Evolutionary conservation across 2,888 invertebrate genomes (phyloP).

Genomic region (Pogonocherus hispidulus): DNA sequence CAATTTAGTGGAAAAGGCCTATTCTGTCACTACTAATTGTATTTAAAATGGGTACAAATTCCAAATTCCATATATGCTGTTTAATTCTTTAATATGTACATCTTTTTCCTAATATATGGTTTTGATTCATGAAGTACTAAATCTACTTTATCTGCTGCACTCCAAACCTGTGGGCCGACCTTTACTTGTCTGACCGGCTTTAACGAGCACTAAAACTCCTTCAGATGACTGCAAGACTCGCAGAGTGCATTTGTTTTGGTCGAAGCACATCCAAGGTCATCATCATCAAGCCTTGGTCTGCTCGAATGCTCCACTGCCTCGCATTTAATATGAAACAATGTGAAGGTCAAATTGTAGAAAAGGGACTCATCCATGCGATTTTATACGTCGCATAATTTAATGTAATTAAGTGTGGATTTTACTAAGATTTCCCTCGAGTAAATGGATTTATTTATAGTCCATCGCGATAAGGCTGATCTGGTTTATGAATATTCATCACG

Average conservation of each 20-base stretch:
- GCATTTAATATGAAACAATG: slow-evolving; percentile 51
- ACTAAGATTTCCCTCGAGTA: not conserved
- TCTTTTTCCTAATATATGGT: too few relatives aligned
- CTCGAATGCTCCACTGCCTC: slow-evolving; percentile 58
- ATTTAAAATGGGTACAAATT: too few relatives aligned
- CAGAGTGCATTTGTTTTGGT: slow-evolving; percentile 44
- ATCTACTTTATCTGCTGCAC: too few relatives aligned
- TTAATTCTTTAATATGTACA: too few relatives aligned
- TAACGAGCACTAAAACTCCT: slow-evolving; percentile 18
- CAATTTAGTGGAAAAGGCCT: too few relatives aligned
- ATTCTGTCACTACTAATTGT: too few relatives aligned
- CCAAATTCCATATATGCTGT: too few relatives aligned
- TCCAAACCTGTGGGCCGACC: too few relatives aligned
- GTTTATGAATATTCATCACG: slow-evolving; percentile 2
- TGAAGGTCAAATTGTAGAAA: slow-evolving; percentile 44
- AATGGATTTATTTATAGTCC: slow-evolving; percentile 1
- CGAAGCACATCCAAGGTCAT: slow-evolving; percentile 51
- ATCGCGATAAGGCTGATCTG: not conserved
- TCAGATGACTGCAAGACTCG: slow-evolving; percentile 18
- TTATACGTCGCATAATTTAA: not conserved
- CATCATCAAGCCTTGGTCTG: slow-evolving; percentile 51
- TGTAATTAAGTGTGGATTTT: not conserved
- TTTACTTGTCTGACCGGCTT: not conserved
- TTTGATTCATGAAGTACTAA: too few relatives aligned
- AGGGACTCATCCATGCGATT: slow-evolving; percentile 13